Conservation (phyloP, 1,140 invertebrate species). For the Pinna nobilis region DNA sequence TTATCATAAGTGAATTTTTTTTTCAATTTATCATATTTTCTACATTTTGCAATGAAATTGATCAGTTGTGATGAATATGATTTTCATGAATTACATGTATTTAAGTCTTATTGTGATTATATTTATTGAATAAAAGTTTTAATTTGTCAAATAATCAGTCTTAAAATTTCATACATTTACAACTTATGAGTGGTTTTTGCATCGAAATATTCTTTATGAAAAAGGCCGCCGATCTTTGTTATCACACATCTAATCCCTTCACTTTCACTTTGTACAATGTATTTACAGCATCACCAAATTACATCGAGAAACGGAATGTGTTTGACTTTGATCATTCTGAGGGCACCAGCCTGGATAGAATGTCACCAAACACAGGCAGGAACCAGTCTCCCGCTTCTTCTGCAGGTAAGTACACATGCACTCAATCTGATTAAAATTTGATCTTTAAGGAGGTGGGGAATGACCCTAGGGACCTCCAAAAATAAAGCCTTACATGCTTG, state of each 20-base stretch:
- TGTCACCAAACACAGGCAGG: constrained; percentile 9
- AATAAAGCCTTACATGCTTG: too few species aligned
- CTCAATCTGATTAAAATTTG: background rate
- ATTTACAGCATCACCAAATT: constrained; percentile 57
- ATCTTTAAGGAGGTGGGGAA: background rate
- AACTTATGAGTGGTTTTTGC: too few species aligned
- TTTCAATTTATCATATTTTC: too few species aligned
- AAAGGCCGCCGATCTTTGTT: too few species aligned
- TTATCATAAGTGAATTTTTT: too few species aligned
- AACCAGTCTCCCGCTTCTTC: constrained; percentile 44
- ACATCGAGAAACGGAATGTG: constrained; percentile 55
- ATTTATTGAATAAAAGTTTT: background rate
- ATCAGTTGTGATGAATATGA: too few species aligned
- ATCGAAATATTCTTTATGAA: too few species aligned
- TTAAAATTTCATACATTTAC: background rate
- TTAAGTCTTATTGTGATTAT: background rate
- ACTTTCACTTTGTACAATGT: constrained; percentile 9
- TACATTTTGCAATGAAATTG: too few species aligned
- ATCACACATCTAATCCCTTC: background rate
- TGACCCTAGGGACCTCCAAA: background rate
- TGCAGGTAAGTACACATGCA: background rate
- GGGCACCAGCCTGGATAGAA: constrained; percentile 18
- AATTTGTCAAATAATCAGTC: background rate
- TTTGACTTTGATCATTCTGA: constrained; percentile 48
- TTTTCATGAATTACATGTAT: too few species aligned